These are phyloP conservation scores for Hiodon tergisus DNA, from an alignment of 2,113 vertebrate genomes.

Conservation along the genomic window DNA sequence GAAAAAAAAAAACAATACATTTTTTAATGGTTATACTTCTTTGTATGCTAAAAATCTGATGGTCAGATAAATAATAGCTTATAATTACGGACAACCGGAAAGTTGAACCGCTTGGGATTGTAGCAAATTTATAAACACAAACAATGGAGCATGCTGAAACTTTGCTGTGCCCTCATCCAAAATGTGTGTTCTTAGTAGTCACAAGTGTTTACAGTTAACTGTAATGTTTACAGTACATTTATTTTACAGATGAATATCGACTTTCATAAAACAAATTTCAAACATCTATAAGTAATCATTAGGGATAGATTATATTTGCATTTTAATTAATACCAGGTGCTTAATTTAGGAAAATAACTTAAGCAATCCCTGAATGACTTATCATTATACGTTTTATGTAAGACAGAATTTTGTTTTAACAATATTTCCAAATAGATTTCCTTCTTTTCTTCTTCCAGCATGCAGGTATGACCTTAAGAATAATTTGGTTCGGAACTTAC, in stretches of 20 bases:
- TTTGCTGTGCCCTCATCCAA: background rate
- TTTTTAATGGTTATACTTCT: too few relatives aligned
- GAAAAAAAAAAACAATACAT: background rate
- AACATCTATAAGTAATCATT: too few relatives aligned
- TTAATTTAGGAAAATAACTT: background rate
- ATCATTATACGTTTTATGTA: background rate
- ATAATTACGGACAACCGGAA: background rate
- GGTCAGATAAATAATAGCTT: too few relatives aligned
- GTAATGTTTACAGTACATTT: too few relatives aligned
- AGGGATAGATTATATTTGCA: background rate
- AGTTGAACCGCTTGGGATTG: background rate
- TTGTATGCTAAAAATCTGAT: too few relatives aligned
- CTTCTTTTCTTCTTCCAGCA: conserved; percentile 13
- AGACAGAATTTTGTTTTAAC: background rate
- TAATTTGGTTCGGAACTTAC: conserved; percentile 38
- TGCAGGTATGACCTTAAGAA: conserved; percentile 43
- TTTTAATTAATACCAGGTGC: background rate
- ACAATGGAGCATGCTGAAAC: conserved; percentile 1
- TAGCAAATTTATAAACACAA: conserved; percentile 3
- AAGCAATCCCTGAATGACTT: conserved; percentile 2
- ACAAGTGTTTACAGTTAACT: background rate
- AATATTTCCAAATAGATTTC: background rate
- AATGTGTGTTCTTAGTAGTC: background rate
- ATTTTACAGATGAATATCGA: too few relatives aligned
- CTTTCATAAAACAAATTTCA: too few relatives aligned